Percentiles rank a stretch among this genome's conserved stretches.
These are phyloP conservation scores for Ethmia dodecea DNA, from an alignment of 2,888 invertebrate species.

Conservation along the genomic window DNA sequence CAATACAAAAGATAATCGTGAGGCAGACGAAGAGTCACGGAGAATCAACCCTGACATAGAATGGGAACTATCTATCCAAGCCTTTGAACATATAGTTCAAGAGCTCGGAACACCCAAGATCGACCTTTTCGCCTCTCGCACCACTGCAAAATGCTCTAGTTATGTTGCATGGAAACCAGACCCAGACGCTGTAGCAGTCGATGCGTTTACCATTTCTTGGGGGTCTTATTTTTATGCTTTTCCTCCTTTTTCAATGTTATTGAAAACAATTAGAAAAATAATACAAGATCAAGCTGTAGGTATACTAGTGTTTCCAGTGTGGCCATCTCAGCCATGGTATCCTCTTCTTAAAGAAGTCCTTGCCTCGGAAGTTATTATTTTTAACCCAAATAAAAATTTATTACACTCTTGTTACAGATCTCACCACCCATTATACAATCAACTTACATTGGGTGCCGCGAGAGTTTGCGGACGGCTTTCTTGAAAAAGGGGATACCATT, in stretches of 20 bases:
- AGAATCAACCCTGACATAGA: conserved; percentile 10
- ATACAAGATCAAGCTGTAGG: conserved; percentile 11
- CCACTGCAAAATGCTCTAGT: conserved; percentile 3
- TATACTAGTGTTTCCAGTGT: conserved; percentile 13
- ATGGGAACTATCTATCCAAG: conserved; percentile 11
- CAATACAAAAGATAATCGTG: conserved; percentile 1
- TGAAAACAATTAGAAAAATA: conserved; percentile 13
- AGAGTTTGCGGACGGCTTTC: conserved; percentile 10
- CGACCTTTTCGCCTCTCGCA: conserved; percentile 16
- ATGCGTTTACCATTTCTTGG: conserved; percentile 18
- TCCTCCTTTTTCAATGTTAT: conserved; percentile 12
- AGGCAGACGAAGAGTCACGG: conserved; percentile 13
- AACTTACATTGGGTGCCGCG: conserved; percentile 15
- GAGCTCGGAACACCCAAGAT: conserved; percentile 14
- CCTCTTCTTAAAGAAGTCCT: conserved; percentile 8
- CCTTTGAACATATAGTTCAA: conserved; percentile 6
- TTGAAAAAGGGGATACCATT: conserved; percentile 5
- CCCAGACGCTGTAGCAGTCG: conserved; percentile 12
- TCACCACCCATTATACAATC: conserved; percentile 2
- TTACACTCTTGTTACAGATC: conserved; percentile 9
- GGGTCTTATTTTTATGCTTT: conserved; percentile 14
- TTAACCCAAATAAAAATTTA: conserved; percentile 5
- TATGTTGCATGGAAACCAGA: conserved; percentile 16
- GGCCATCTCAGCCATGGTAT: conserved; percentile 16
- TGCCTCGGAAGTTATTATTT: conserved; percentile 4